Conservation (phyloP, 2,888 invertebrate genomes). For the Dicyrtoma fusca region DNA sequence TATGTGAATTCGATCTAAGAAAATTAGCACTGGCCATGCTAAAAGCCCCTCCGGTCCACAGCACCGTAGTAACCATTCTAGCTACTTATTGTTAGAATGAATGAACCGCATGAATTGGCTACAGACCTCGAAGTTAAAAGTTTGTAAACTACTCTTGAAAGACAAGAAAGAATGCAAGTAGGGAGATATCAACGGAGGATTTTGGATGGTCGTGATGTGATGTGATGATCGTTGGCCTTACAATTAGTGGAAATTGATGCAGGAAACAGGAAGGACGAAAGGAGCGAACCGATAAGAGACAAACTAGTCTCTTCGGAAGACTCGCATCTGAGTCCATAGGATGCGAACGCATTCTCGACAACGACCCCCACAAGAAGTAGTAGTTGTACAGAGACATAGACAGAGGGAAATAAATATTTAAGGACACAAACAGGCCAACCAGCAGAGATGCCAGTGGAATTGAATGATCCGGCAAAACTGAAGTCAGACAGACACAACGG, state of each 20-base stretch:
- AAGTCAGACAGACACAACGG: slow-evolving; percentile 27
- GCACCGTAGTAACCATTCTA: too few species aligned
- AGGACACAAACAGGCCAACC: neutral
- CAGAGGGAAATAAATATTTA: neutral
- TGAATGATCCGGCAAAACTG: slow-evolving; percentile 12
- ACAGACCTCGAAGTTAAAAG: too few species aligned
- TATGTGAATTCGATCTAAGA: too few species aligned
- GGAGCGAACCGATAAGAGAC: slow-evolving; percentile 27
- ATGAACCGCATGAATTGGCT: slow-evolving; percentile 5
- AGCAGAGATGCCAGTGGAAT: neutral
- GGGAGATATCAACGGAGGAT: too few species aligned
- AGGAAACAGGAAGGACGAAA: slow-evolving; percentile 31
- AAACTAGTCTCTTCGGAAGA: slow-evolving; percentile 13
- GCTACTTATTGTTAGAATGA: neutral
- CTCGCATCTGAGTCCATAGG: too few species aligned
- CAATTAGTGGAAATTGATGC: slow-evolving; percentile 29
- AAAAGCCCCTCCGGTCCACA: too few species aligned
- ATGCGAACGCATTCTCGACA: too few species aligned
- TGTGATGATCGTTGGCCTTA: too few species aligned
- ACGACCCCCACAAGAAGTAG: slow-evolving; percentile 17
- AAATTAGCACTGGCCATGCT: too few species aligned
- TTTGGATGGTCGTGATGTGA: too few species aligned
- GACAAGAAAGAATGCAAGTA: too few species aligned
- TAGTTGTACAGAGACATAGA: slow-evolving; percentile 2
- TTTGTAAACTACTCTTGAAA: too few species aligned